Conservation (phyloP, 2,113 vertebrate genomes). For the Embiotoca jacksoni region DNA sequence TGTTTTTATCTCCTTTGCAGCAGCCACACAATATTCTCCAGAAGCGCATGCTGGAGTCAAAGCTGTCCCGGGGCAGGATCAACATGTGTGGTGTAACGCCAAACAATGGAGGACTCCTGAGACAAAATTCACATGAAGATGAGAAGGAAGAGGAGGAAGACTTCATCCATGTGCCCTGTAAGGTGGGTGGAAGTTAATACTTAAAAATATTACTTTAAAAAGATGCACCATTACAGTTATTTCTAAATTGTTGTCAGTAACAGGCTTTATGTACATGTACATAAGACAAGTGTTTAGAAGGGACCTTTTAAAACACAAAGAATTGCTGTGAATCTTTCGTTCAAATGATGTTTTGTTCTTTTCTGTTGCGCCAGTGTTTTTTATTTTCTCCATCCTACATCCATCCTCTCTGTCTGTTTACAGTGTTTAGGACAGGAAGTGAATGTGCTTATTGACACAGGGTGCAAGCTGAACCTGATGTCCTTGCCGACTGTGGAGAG, state of each 20-base stretch:
- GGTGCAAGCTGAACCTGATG: conserved; percentile 88
- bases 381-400: not conserved
- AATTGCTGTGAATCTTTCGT: not conserved
- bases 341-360: no score
- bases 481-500: conserved; percentile 88
- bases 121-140: conserved; percentile 12
- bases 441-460: conserved; percentile 88
- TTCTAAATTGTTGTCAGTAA: no score
- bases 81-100: conserved; percentile 78
- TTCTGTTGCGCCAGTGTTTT: not conserved
- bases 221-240: no score
- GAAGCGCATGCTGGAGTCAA: conserved; percentile 90
- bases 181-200: conserved; percentile 27
- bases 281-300: not conserved
- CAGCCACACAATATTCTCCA: conserved; percentile 93
- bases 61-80: conserved; percentile 84
- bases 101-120: conserved; percentile 40
- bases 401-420: not conserved
- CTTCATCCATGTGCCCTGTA: conserved; percentile 47
- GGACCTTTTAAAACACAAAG: not conserved
- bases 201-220: no score
- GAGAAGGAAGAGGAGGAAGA: conserved; percentile 44
- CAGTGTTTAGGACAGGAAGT: conserved; percentile 90
- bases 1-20: conserved; percentile 67
- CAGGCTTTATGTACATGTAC: no score